Evolutionary conservation across 2,797 vertebrate species (phyloP), one percentile per base, ranked within the genome.

Genomic region (Nyctalus aviator): DNA sequence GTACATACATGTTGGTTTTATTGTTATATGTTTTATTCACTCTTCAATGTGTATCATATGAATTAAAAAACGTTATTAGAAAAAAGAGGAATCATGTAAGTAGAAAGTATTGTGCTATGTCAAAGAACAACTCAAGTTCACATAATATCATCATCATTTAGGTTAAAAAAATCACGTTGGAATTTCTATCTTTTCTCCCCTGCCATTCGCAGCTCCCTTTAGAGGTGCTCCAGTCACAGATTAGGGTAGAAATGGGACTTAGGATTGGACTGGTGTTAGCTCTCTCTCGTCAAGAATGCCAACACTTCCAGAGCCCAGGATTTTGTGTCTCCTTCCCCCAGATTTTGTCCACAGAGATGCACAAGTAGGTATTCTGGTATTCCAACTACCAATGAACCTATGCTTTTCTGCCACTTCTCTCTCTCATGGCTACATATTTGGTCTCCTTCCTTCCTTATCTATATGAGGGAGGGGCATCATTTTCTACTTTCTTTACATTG

Each of bases 101-200:
- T 23, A 94, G 68, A 79, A 91, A 95, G 91, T 53, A 89, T 2
- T 41, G 48, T 78, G 55, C 15, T 90, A 81, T 32, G 2, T 88
- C 85, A 94, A 90, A 90, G 69, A 88, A 46, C 41, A 81, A 86
- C 15, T 55, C 35, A 84, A 77, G 37, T 91, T 94, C 81, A 55
- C 66, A 27, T 68, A 88, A 94, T 75, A 44, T n/a, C 44, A 79
- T 83, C 55, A 93, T 25, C 53, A 66, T 64, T 84, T 48, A 89
- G 62, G 57, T 90, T 94, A 30, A 72, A 37, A 94, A 85, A 78
- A 44, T 78, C 8, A 4, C 53, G 77, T 76, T 68, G 41, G 71
- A 82, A 84, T 89, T 88, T 91, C 17, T n/a, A 62, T 35, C 41
- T 71, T 76, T 78, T 55, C n/a, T 76, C 57, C 87, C 75, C 14